phyloP scores from a whole-genome alignment of 2,888 invertebrate genomes.

The Lomographa bimaculata region DNA sequence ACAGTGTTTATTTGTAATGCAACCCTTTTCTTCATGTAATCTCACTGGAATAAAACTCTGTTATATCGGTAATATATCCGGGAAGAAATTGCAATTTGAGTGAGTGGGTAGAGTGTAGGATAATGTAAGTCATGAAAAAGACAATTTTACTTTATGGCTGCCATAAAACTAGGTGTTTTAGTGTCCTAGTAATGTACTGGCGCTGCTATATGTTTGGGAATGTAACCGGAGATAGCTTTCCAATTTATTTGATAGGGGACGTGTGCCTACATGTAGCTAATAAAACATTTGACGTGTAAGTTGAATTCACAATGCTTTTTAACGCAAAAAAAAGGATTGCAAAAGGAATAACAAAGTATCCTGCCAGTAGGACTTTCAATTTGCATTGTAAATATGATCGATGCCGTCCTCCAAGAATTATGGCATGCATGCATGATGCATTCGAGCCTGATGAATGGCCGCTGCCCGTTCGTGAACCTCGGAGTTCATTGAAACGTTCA shows the following conservation, averaged over 20 bases:
- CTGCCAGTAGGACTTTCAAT: slow-evolving; percentile 10
- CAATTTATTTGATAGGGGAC: slow-evolving; percentile 15
- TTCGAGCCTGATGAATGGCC: slow-evolving; percentile 26
- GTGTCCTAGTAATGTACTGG: slow-evolving; percentile 27
- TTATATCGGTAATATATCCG: slow-evolving; percentile 31
- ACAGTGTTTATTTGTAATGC: too few relatives aligned
- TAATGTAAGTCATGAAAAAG: slow-evolving; percentile 51
- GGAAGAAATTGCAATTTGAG: slow-evolving; percentile 43
- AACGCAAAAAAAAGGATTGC: slow-evolving; percentile 2
- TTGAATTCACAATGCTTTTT: too few relatives aligned
- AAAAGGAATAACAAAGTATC: slow-evolving; percentile 12
- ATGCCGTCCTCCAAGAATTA: slow-evolving; percentile 37
- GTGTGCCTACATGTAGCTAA: not conserved
- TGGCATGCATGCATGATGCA: slow-evolving; percentile 50
- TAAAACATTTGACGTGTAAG: too few relatives aligned
- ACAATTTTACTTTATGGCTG: slow-evolving; percentile 52
- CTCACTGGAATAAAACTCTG: slow-evolving; percentile 21
- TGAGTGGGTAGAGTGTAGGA: slow-evolving; percentile 43
- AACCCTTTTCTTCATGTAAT: slow-evolving; percentile 4
- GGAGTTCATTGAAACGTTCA: slow-evolving; percentile 57
- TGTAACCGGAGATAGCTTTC: slow-evolving; percentile 16
- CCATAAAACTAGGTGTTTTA: slow-evolving; percentile 50
- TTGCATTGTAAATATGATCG: slow-evolving; percentile 31
- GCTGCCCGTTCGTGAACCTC: slow-evolving; percentile 53
- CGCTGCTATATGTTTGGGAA: slow-evolving; percentile 12